Conservation (phyloP, 2,888 invertebrate species). For the Drosophila suboccidentalis region DNA sequence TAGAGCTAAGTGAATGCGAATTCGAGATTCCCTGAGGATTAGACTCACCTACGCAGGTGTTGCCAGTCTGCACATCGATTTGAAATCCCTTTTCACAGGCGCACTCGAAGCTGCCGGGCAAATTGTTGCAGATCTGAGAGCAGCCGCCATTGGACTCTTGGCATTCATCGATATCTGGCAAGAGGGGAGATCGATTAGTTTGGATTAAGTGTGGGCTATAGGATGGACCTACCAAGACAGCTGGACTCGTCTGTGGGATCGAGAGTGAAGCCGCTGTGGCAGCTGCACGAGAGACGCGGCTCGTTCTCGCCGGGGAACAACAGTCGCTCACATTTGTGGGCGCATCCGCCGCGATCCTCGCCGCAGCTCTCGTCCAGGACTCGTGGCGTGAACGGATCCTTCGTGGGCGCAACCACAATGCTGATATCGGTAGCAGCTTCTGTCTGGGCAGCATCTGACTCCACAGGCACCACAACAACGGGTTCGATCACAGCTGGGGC, state of each 20-base stretch:
- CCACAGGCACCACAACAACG: background rate
- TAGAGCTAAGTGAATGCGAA: too few relatives aligned
- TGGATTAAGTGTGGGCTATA: background rate
- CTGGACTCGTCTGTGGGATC: constrained; percentile 85
- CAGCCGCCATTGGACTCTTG: constrained; percentile 87
- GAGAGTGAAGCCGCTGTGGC: constrained; percentile 85
- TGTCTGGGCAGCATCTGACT: background rate
- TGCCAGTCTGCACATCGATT: constrained; percentile 85
- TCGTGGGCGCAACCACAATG: constrained; percentile 66
- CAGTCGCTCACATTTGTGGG: constrained; percentile 86
- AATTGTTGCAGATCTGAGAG: constrained; percentile 87
- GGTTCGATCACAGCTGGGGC: background rate
- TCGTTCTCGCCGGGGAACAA: constrained; percentile 84
- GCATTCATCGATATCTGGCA: constrained; percentile 88
- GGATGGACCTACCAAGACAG: constrained; percentile 81
- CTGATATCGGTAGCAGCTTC: constrained; percentile 61
- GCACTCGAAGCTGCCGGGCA: constrained; percentile 87
- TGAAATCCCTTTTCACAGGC: constrained; percentile 87
- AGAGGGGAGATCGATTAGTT: background rate
- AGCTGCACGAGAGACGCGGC: constrained; percentile 83
- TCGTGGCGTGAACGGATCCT: constrained; percentile 80
- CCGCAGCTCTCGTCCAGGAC: constrained; percentile 84
- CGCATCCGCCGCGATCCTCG: constrained; percentile 86
- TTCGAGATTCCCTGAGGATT: too few relatives aligned
- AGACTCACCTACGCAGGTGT: constrained; percentile 86